Percentiles rank a stretch among this genome's conserved stretches.
phyloP scores from a whole-genome alignment of 2,797 vertebrate species.

The Cryptoblepharus egeriae region DNA sequence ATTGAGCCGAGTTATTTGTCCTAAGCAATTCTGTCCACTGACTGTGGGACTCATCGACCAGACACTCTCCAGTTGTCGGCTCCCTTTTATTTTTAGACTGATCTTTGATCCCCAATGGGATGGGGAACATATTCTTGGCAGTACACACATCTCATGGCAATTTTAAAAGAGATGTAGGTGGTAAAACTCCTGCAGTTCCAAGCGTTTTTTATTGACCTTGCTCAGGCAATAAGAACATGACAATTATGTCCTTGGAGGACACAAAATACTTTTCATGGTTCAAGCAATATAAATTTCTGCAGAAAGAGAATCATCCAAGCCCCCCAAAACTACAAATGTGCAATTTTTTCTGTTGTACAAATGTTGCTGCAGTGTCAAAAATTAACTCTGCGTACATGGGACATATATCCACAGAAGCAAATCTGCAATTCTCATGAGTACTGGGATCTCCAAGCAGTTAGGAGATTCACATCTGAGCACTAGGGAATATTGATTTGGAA shows the following conservation, averaged over 20 bases:
- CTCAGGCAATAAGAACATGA: slow-evolving; percentile 10
- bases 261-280: neutral
- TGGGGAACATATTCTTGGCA: slow-evolving; percentile 27
- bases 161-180: slow-evolving; percentile 13
- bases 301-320: neutral
- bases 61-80: neutral
- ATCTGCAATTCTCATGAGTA: neutral
- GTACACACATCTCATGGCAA: rapidly evolving
- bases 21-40: neutral
- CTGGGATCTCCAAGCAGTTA: neutral
- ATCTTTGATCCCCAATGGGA: slow-evolving; percentile 5
- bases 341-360: neutral
- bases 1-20: neutral
- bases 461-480: neutral
- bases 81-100: neutral
- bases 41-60: neutral
- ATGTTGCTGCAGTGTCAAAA: neutral
- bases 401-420: neutral
- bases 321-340: neutral
- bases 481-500: neutral
- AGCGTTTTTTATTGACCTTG: neutral
- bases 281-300: neutral
- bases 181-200: neutral
- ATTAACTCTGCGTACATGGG: neutral
- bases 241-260: neutral